Base-by-base conservation (phyloP, 1,140 invertebrate genomes). In the Cydia strobilella region DNA sequence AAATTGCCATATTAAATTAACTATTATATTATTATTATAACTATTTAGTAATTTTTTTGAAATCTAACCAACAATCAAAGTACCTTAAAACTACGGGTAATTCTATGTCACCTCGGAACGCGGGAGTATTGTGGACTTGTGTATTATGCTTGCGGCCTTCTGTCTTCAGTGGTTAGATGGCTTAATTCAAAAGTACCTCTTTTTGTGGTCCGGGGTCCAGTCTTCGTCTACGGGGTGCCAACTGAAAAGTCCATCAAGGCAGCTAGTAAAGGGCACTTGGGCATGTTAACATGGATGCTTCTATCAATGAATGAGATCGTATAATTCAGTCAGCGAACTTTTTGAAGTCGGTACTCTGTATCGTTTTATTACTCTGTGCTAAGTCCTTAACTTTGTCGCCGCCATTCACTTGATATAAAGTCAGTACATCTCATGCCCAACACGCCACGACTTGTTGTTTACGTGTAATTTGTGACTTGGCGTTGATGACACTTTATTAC, bases 211-310 rank as follows among this genome's bases (percentile, higher is more conserved):
- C 77, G 72, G 72, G 77, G 74, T 23, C 66, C 65, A 73, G 35
- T 85, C 83, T 82, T 86, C 86, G 79, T 88, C 80, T 82, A 82
- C 75, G 79, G 80, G 79, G 85, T 89, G 80, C 86, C 86, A 89
- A 90, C 90, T 92, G 90, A 92, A 92, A 92, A 92, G 89, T 86
- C 90, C 90, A 92, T 89, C 83, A 82, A 88, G 84, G 75, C 89
- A 81, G 87, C 86, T 91, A 91, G 84, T 88, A 89, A 84, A 79
- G 79, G 79, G 82, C 77, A 78, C 81, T 80, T 78, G 73, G 71
- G 54, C 72, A 59, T 76, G 69, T 72, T 35, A 74, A 72, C 71
- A 31, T 59, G 62, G 79, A 82, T 76, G 39, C 27, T 63, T 74
- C 18, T 13, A 48, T 12, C 31, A 63, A 71, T 72, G 72, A 35